phyloP scores from a whole-genome alignment of 2,888 invertebrate species.

The Chironomus tentans region DNA sequence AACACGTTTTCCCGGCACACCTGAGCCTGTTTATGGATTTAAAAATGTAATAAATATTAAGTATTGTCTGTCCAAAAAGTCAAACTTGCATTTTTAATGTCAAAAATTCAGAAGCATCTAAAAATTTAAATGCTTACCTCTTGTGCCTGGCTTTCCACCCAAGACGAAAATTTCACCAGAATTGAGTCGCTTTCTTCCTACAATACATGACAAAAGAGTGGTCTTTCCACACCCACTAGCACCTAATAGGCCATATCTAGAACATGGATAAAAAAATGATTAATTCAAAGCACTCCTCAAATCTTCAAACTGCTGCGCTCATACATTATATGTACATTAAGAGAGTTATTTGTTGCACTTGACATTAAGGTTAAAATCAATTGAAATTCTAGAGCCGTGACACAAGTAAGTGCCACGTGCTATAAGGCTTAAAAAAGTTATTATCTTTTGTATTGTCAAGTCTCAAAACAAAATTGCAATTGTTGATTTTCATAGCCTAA shows the following conservation, averaged over 20 bases:
- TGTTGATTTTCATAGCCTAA: too few species aligned
- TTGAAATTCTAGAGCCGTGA: neutral
- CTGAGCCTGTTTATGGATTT: conserved; percentile 49
- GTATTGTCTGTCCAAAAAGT: too few species aligned
- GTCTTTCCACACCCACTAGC: conserved; percentile 98
- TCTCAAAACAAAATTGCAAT: too few species aligned
- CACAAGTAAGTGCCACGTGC: neutral
- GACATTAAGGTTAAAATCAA: neutral
- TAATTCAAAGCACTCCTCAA: too few species aligned
- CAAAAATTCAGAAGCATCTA: too few species aligned
- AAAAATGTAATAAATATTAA: neutral
- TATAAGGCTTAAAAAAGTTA: too few species aligned
- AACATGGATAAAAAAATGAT: conserved; percentile 30
- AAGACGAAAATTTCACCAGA: conserved; percentile 83
- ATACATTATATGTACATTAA: neutral
- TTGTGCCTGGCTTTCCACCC: conserved; percentile 81
- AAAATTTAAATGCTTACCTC: conserved; percentile 44
- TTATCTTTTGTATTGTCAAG: too few species aligned
- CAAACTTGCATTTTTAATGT: too few species aligned
- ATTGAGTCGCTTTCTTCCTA: conserved; percentile 76
- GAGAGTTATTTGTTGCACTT: neutral
- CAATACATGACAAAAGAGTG: conserved; percentile 83
- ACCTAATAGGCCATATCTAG: conserved; percentile 85
- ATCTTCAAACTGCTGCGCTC: neutral
- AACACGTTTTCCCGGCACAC: conserved; percentile 87